Conservation (phyloP, 2,113 vertebrate species). For the Urocolius indicus region DNA sequence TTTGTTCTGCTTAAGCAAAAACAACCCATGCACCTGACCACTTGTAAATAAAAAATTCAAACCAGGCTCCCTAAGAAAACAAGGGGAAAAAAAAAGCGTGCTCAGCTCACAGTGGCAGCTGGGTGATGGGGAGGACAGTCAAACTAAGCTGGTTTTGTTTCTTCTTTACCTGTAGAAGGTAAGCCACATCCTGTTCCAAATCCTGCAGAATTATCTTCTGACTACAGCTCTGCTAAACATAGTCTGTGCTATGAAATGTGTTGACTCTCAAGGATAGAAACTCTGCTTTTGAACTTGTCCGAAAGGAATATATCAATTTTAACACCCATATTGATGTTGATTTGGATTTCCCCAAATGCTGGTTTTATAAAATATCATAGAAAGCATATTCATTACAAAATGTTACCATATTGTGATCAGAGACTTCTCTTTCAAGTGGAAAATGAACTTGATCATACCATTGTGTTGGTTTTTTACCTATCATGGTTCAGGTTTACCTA, state of each 20-base stretch:
- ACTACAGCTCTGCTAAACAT: not conserved
- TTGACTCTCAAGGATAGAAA: not conserved
- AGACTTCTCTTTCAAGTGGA: constrained; percentile 22
- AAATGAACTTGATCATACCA: not conserved
- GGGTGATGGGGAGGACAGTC: not conserved
- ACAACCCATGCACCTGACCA: not conserved
- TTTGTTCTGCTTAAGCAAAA: constrained; percentile 44
- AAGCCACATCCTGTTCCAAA: not conserved
- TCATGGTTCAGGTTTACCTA: not conserved
- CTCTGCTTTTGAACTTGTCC: not conserved
- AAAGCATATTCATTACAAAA: not conserved
- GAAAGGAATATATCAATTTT: not conserved
- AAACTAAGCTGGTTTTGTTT: not conserved
- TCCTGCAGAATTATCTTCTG: not conserved
- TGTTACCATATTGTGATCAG: not conserved
- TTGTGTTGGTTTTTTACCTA: not conserved
- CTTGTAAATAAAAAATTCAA: constrained; percentile 47
- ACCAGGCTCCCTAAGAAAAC: not conserved
- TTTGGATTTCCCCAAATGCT: not conserved
- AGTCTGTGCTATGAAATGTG: not conserved
- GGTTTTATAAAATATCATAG: not conserved
- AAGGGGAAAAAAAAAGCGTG: not conserved
- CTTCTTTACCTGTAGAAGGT: not conserved
- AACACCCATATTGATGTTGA: not conserved
- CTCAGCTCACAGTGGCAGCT: not conserved